Base-by-base conservation (phyloP, 2,113 vertebrate genomes). In the Nesospiza acunhae region DNA sequence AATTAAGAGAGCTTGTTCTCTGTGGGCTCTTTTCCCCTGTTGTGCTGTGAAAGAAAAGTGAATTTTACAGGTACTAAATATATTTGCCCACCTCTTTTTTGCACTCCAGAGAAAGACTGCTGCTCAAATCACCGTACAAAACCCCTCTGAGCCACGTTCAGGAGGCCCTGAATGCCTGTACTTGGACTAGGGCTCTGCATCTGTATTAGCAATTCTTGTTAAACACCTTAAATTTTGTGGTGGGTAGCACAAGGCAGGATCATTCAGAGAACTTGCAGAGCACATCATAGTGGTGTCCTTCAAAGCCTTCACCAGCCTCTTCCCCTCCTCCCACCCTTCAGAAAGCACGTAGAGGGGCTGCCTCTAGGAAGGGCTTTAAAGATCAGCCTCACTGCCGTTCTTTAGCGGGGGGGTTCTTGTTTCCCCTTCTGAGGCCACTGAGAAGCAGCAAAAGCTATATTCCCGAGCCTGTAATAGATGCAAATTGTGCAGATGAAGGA, bases 401-500 rank as follows among this genome's bases (percentile, higher is more conserved):
- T 95, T 63, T 21, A 21, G 39, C 9, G 23, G 62, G 4, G 23
- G 68, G 26, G 14, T 56, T 86, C 89, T 85, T 56, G 7, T 73
- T 84, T 59, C 85, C 67, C 91, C 53, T 93, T 93, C 72, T 63
- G 72, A 80, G 93, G 81, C 84, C 86, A 46, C 33, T 60, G 74
- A 89, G 70, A 87, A 95, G 84, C n/a, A 2, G 30, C 42, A 59
- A 55, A 89, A 89, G 67, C 87, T 69, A 6, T 88, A 76, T 83
- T 74, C 42, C 68, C 35, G 81, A 39, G 52, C 67, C 53, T 76
- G 3, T 82, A 93, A 95, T 93, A 84, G 95, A 89, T 46, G n/a
- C 63, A 96, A 84, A 97, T 96, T 93, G 86, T 89, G 72, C 82
- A 84, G 84, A 94, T 95, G 78, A 85, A 94, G 93, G 78, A 88